Conservation (phyloP, 2,888 invertebrate genomes). For the Ophioninae sp. region DNA sequence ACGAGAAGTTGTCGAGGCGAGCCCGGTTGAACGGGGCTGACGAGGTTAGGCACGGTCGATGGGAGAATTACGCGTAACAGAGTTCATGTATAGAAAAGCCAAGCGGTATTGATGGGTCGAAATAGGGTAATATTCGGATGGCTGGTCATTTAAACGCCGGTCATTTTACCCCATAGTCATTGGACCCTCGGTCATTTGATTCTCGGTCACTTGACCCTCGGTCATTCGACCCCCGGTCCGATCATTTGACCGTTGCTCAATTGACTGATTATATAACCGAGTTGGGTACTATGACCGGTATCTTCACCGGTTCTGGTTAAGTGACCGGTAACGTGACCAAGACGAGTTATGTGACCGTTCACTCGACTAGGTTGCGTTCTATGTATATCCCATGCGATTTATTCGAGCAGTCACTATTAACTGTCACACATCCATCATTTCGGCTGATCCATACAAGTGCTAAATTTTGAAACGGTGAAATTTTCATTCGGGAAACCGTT, state of each 20-base stretch:
- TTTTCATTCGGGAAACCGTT: not conserved
- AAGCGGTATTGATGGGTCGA: constrained; percentile 2
- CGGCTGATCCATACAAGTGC: not conserved
- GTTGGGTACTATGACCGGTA: not conserved
- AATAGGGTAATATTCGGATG: not conserved
- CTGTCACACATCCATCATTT: not conserved
- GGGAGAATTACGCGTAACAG: constrained; percentile 15
- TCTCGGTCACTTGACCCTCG: not conserved
- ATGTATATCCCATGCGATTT: not conserved
- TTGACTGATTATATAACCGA: not conserved
- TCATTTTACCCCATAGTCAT: not conserved
- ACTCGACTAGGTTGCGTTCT: not conserved
- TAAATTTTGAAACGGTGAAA: not conserved
- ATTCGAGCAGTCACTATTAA: not conserved
- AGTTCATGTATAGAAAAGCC: constrained; percentile 8
- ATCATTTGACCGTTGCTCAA: not conserved
- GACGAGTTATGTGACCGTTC: not conserved
- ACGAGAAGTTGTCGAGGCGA: constrained; percentile 62
- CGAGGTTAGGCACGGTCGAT: not conserved
- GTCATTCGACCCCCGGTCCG: not conserved
- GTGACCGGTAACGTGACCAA: not conserved
- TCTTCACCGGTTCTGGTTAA: not conserved
- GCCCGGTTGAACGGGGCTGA: constrained; percentile 74
- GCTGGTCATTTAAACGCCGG: not conserved
- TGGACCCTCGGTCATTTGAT: not conserved